phyloP scores from a whole-genome alignment of 2,888 invertebrate species.

The Lycocerus yunnanus region DNA sequence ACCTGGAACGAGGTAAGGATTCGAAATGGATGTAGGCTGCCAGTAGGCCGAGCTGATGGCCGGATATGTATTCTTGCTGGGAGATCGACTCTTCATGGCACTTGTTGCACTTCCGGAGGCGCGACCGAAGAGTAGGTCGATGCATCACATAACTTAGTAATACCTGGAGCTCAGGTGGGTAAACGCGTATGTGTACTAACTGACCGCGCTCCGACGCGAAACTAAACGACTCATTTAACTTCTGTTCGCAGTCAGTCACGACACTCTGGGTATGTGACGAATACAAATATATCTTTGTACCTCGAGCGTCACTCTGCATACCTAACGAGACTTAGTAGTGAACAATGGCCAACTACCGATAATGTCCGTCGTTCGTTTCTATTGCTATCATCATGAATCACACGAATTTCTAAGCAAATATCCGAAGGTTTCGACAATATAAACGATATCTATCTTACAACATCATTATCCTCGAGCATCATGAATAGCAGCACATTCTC shows the following conservation, averaged over 20 bases:
- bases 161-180: constrained; percentile 21
- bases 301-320: constrained; percentile 42
- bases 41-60: constrained; percentile 84
- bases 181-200: constrained; percentile 35
- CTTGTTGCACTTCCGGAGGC: constrained; percentile 35
- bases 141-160: constrained; percentile 29
- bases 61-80: constrained; percentile 61
- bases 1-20: constrained; percentile 87
- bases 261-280: constrained; percentile 49
- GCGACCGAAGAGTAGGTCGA: constrained; percentile 28
- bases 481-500: background rate
- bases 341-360: constrained; percentile 35
- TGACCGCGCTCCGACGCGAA: constrained; percentile 44
- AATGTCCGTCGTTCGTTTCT: constrained; percentile 29
- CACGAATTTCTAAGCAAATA: constrained; percentile 20
- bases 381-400: constrained; percentile 24
- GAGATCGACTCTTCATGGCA: constrained; percentile 53
- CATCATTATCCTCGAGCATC: background rate
- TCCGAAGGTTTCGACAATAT: constrained; percentile 3
- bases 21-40: constrained; percentile 79
- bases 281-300: constrained; percentile 49
- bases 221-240: constrained; percentile 52
- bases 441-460: background rate
- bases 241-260: constrained; percentile 43
- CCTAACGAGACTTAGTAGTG: constrained; percentile 35